phyloP scores from a whole-genome alignment of 2,797 vertebrate genomes.

The Chaetophractus vellerosus region DNA sequence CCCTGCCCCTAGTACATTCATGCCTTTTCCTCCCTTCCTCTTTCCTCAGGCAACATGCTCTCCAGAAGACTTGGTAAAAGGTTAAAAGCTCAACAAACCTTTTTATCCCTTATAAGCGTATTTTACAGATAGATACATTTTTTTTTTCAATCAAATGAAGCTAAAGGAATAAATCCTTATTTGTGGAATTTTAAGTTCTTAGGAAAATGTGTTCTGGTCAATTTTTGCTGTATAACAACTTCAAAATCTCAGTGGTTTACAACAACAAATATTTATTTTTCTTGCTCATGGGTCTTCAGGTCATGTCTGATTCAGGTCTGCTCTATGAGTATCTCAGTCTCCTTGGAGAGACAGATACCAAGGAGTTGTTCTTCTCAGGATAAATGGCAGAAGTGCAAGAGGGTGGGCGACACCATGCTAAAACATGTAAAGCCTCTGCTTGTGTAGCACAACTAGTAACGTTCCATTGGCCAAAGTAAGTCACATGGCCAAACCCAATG shows the following conservation, averaged over 20 bases:
- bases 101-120: neutral
- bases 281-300: neutral
- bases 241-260: neutral
- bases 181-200: neutral
- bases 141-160: neutral
- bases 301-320: neutral
- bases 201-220: slow-evolving; percentile 30
- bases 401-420: neutral
- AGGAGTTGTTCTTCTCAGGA: neutral
- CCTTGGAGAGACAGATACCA: neutral
- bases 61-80: neutral
- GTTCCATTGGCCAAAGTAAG: neutral
- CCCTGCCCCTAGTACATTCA: neutral
- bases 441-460: neutral
- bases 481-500: neutral
- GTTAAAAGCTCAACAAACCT: neutral
- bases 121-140: neutral
- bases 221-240: neutral
- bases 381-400: neutral
- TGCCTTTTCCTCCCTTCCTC: neutral
- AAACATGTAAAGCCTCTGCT: neutral
- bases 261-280: neutral
- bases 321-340: neutral
- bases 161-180: neutral
- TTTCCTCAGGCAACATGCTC: neutral